A percentile compares a stretch with the other conserved stretches of the same genome.
Conservation (phyloP, 1,140 invertebrate genomes). For the Drosophila tsacasi region DNA sequence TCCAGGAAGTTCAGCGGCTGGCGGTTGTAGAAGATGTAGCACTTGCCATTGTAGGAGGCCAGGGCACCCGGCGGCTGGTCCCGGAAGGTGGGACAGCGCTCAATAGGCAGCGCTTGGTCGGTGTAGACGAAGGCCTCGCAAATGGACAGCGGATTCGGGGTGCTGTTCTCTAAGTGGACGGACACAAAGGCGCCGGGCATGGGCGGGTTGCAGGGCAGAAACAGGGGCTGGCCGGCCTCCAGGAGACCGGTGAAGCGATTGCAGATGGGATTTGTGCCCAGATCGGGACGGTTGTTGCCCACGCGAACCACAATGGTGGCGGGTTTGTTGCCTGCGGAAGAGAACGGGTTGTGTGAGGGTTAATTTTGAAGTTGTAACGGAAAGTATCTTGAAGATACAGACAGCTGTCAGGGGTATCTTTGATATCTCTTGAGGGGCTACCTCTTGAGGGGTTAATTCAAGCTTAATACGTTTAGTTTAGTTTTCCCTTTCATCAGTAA, state of each 20-base stretch:
- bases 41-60: constrained; percentile 97
- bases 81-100: constrained; percentile 95
- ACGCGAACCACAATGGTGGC: constrained; percentile 96
- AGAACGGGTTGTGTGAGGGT: not conserved
- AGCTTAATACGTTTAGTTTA: too few species aligned
- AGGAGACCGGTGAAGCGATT: constrained; percentile 94
- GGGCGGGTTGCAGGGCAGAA: constrained; percentile 96
- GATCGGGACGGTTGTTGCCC: constrained; percentile 97
- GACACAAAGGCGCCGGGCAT: constrained; percentile 98
- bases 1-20: constrained; percentile 93
- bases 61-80: constrained; percentile 96
- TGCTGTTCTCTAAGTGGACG: constrained; percentile 93
- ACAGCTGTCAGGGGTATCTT: too few species aligned
- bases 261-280: constrained; percentile 96
- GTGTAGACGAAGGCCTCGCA: constrained; percentile 98
- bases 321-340: constrained; percentile 87
- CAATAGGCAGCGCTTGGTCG: constrained; percentile 96
- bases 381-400: not conserved
- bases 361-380: not conserved
- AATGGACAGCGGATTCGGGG: constrained; percentile 92
- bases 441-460: too few species aligned
- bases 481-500: too few species aligned
- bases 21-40: constrained; percentile 97
- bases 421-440: too few species aligned
- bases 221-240: constrained; percentile 96